Base-by-base conservation (phyloP, 2,797 vertebrate genomes). In the Gadopsis marmoratus region DNA sequence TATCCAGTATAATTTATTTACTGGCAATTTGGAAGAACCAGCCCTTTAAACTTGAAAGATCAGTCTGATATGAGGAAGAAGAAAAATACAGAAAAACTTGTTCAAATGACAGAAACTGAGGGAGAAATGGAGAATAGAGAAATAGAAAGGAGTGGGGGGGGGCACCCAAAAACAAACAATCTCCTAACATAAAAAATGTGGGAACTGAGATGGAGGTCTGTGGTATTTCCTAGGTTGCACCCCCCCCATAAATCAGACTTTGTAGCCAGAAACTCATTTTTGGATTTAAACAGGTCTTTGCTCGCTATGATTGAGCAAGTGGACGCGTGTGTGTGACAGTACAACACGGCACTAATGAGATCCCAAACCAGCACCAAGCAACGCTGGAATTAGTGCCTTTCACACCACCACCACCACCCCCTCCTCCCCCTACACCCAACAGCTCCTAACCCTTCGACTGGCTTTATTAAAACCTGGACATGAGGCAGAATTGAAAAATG, bases 321-420 rank as follows among this genome's bases (percentile, higher is more conserved):
- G 58, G 84, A 92, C 84, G 82, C 76, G 92, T 88, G 82, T 93
- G 91, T 64, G 83, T 91, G 89, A 95, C 91, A 95, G 94, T 91
- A 85, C 89, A 94, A 93, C 92, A 87, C 83, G 61, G 89, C 86
- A 90, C 93, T 95, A 95, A 95, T 93, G 94, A 96, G 93, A 93
- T 94, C 67, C 79, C 77, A 91, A 91, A 92, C 33, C 65, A 60
- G 29, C 84, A 85, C 59, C 82, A 89, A 92, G 87, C 87, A 63
- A 82, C 80, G 82, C 89, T 81, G 89, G 89, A 91, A 93, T 91
- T 90, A 93, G 78, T 87, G 79, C 76, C 79, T 85, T 84, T 83
- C 80, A 71, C 83, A 71, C 80, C 39, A 14, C 71, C 39, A 14
- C 71, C 26, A 26, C 37, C 37, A 39, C 78, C 53, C 48, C 71